These are phyloP conservation scores for Meteorus cinctellus DNA, from an alignment of 2,888 invertebrate genomes.

Conservation along the genomic window DNA sequence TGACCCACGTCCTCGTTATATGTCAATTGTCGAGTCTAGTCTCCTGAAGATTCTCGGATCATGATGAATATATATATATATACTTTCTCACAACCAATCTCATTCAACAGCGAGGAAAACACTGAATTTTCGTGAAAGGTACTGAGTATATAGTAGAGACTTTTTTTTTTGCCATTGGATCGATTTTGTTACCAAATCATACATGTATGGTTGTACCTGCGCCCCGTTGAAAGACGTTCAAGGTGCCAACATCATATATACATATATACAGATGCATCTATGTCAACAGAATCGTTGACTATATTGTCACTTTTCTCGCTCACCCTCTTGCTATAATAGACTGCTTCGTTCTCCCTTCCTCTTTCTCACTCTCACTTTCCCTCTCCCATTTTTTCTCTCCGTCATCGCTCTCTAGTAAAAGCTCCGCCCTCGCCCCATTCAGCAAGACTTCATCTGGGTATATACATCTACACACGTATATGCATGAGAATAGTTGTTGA, in stretches of 20 bases:
- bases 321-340: conserved; percentile 18
- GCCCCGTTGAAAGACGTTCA: background rate
- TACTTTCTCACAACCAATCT: conserved; percentile 33
- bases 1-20: background rate
- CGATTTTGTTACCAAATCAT: background rate
- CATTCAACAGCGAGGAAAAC: conserved; percentile 65
- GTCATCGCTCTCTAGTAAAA: conserved; percentile 29
- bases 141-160: background rate
- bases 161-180: background rate
- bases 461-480: background rate
- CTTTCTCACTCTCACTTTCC: too few relatives aligned
- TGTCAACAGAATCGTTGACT: background rate
- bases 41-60: background rate
- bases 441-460: background rate
- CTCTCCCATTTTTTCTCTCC: background rate
- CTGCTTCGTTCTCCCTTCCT: background rate
- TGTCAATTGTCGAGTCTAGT: background rate
- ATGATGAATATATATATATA: background rate
- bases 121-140: conserved; percentile 59
- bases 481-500: conserved; percentile 54
- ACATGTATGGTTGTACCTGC: background rate
- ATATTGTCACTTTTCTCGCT: background rate
- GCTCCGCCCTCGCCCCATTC: conserved; percentile 64
- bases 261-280: background rate
- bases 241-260: background rate